These are phyloP conservation scores for Abramis brama DNA, from an alignment of 2,113 vertebrate genomes.

Conservation along the genomic window DNA sequence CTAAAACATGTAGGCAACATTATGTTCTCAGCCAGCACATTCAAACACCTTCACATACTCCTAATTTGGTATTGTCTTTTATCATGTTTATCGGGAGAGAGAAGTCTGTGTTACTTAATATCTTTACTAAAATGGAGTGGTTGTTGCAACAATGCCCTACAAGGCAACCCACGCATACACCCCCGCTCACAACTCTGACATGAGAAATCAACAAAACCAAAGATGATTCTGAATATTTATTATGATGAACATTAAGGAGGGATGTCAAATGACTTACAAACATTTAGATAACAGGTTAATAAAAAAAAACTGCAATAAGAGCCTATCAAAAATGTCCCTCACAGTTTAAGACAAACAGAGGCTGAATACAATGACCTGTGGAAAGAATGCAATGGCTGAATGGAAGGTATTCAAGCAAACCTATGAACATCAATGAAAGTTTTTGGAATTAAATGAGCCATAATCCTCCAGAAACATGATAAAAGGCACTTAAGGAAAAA, in stretches of 20 bases:
- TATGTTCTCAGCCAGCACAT: not conserved
- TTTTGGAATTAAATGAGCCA: slow-evolving; percentile 50
- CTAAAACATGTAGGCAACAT: not conserved
- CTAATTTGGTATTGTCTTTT: slow-evolving; percentile 36
- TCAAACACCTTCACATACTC: slow-evolving; percentile 4
- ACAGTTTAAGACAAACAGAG: slow-evolving; percentile 19
- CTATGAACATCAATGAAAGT: slow-evolving; percentile 39
- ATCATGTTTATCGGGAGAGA: not conserved
- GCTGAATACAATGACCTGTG: not conserved
- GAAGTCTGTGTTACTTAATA: not conserved
- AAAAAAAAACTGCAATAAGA: slow-evolving; percentile 15
- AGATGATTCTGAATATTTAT: slow-evolving; percentile 68
- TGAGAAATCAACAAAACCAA: slow-evolving; percentile 38
- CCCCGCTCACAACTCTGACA: not conserved
- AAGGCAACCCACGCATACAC: slow-evolving; percentile 28
- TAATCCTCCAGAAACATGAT: slow-evolving; percentile 64
- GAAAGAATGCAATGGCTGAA: slow-evolving; percentile 5
- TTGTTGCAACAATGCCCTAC: slow-evolving; percentile 23
- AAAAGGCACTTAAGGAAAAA: slow-evolving; percentile 74
- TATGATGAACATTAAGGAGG: slow-evolving; percentile 50
- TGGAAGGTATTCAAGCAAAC: slow-evolving; percentile 31
- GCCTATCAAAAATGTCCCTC: slow-evolving; percentile 25
- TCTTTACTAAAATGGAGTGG: not conserved
- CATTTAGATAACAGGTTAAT: not conserved
- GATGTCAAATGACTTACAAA: slow-evolving; percentile 33